phyloP scores from a whole-genome alignment of 1,140 invertebrate genomes.

The Chymomyza costata region DNA sequence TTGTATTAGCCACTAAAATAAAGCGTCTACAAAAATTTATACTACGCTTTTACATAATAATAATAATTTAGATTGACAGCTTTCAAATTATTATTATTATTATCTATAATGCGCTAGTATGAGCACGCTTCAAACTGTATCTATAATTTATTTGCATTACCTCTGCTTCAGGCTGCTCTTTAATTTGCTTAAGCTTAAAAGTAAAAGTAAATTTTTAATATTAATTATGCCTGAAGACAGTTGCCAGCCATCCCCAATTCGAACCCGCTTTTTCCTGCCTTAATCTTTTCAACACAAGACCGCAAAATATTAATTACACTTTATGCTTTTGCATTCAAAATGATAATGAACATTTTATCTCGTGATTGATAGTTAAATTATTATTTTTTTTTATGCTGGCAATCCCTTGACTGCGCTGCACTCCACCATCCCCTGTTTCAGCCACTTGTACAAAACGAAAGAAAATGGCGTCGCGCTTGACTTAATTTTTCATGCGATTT shows the following conservation, averaged over 20 bases:
- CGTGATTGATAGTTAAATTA: slow-evolving; percentile 62
- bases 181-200: slow-evolving; percentile 29
- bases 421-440: no score
- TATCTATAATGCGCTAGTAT: no score
- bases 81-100: no score
- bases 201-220: slow-evolving; percentile 17
- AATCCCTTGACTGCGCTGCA: slow-evolving; percentile 6
- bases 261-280: slow-evolving; percentile 6
- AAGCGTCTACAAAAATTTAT: no score
- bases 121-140: no score
- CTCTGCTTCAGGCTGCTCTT: no score
- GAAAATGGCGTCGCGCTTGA: slow-evolving; percentile 42
- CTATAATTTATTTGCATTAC: no score
- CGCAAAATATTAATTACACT: slow-evolving; percentile 60
- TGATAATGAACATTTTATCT: slow-evolving; percentile 59
- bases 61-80: no score
- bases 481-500: slow-evolving; percentile 60
- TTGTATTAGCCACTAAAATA: no score
- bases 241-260: not conserved
- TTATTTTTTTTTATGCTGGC: slow-evolving; percentile 26
- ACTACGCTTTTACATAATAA: no score
- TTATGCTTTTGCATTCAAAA: slow-evolving; percentile 54
- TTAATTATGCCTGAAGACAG: not conserved
- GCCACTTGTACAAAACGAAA: not conserved
- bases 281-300: slow-evolving; percentile 23